Conservation (phyloP, 1,140 invertebrate species). For the Cotesia typhae region DNA sequence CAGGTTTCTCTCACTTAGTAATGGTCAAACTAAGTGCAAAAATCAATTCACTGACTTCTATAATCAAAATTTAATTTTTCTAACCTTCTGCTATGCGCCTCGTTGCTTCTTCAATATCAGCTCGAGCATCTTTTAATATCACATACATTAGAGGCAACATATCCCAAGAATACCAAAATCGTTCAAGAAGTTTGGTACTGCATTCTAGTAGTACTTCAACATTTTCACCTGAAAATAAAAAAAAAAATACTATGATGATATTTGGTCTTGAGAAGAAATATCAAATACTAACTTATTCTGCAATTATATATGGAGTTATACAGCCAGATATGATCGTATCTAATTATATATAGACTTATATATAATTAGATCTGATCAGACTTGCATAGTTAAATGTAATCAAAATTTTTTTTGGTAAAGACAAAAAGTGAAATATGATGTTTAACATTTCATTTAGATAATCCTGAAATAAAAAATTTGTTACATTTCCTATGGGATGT, state of each 20-base stretch:
- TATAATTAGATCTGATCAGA: too few species aligned
- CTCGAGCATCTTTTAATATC: conserved; percentile 75
- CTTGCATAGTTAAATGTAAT: too few species aligned
- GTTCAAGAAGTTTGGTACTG: conserved; percentile 75
- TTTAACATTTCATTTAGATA: too few species aligned
- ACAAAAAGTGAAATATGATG: too few species aligned
- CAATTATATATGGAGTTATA: too few species aligned
- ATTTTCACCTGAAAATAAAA: conserved; percentile 62
- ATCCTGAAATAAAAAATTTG: too few species aligned
- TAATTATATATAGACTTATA: too few species aligned
- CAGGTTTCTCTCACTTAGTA: neutral
- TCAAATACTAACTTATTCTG: neutral
- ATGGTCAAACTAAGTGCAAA: neutral
- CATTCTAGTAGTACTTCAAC: conserved; percentile 72
- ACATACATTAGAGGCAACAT: conserved; percentile 78
- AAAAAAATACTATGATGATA: neutral
- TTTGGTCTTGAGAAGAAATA: neutral
- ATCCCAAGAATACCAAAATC: conserved; percentile 76
- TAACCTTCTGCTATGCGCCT: conserved; percentile 76
- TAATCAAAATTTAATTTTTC: conserved; percentile 9
- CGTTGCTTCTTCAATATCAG: conserved; percentile 74
- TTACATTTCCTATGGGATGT: too few species aligned
- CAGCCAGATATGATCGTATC: too few species aligned
- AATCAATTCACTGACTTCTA: neutral
- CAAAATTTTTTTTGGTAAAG: too few species aligned